These are phyloP conservation scores for Macrobrachium rosenbergii DNA, from an alignment of 1,140 invertebrate species.

Conservation along the genomic window DNA sequence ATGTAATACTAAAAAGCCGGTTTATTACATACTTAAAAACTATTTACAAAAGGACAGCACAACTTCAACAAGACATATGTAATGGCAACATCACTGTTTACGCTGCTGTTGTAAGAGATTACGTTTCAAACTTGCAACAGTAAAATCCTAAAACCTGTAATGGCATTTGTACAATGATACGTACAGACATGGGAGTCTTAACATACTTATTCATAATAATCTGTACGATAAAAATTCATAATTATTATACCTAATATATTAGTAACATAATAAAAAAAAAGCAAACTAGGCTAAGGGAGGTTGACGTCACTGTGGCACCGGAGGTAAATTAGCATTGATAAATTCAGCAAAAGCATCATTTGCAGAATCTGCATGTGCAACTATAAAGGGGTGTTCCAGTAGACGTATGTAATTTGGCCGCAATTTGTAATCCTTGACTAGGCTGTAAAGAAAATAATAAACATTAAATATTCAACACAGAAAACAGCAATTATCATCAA, in stretches of 20 bases:
- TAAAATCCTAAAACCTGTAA: slow-evolving; percentile 33
- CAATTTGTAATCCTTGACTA: slow-evolving; percentile 53
- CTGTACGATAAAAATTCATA: slow-evolving; percentile 42
- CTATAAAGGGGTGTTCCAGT: slow-evolving; percentile 49
- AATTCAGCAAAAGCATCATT: slow-evolving; percentile 52
- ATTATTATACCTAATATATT: slow-evolving; percentile 41
- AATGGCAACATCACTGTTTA: slow-evolving; percentile 11
- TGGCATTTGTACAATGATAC: slow-evolving; percentile 56
- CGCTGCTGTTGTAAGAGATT: background rate
- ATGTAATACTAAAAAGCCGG: slow-evolving; percentile 37
- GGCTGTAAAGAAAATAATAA: slow-evolving; percentile 25
- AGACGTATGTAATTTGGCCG: slow-evolving; percentile 54
- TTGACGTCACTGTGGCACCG: slow-evolving; percentile 49
- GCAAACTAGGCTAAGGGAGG: slow-evolving; percentile 47
- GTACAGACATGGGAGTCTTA: slow-evolving; percentile 15
- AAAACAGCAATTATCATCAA: background rate
- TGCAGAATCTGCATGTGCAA: slow-evolving; percentile 45
- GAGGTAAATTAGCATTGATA: slow-evolving; percentile 57
- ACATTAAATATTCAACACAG: background rate
- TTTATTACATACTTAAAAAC: slow-evolving; percentile 61
- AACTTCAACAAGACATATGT: slow-evolving; percentile 30
- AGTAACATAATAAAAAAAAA: slow-evolving; percentile 46
- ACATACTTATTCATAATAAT: slow-evolving; percentile 46
- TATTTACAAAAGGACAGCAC: slow-evolving; percentile 59
- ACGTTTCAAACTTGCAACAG: slow-evolving; percentile 18